Percentiles rank a stretch among this genome's conserved stretches.
phyloP scores from a whole-genome alignment of 2,113 vertebrate species.

The Onychostoma macrolepis region DNA sequence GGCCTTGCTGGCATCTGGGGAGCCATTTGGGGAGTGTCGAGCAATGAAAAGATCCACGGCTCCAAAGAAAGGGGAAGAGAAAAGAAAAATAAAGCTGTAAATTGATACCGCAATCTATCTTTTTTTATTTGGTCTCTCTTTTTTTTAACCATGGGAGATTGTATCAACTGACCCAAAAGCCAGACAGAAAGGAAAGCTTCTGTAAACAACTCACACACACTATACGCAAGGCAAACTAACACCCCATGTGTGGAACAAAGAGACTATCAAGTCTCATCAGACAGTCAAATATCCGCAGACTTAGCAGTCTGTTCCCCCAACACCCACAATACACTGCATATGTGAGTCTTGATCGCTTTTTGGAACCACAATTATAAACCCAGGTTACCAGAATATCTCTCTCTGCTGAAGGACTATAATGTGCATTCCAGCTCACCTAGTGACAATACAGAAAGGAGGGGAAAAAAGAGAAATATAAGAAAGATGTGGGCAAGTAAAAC shows the following conservation, averaged over 20 bases:
- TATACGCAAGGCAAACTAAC: conserved; percentile 21
- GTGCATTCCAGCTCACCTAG: neutral
- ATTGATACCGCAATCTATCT: conserved; percentile 41
- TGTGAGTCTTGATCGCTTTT: neutral
- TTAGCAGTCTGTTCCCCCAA: neutral
- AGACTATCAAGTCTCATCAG: conserved; percentile 47
- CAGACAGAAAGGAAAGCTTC: conserved; percentile 45
- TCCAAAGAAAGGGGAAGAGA: neutral
- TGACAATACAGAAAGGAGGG: neutral
- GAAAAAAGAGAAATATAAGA: neutral
- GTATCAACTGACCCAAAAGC: conserved; percentile 23
- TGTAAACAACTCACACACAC: conserved; percentile 37
- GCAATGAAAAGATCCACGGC: conserved; percentile 6
- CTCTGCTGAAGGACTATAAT: neutral
- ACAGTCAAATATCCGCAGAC: conserved; percentile 41
- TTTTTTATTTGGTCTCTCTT: neutral
- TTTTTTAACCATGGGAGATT: conserved; percentile 24
- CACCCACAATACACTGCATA: conserved; percentile 25
- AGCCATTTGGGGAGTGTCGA: conserved; percentile 42
- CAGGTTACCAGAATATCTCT: conserved; percentile 39
- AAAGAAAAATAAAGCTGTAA: conserved; percentile 53
- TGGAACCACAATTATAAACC: conserved; percentile 33
- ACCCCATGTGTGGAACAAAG: conserved; percentile 38
- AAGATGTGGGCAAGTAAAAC: neutral
- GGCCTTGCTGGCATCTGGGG: conserved; percentile 58